Conservation (phyloP, 2,797 vertebrate genomes). For the Argyrosomus regius region DNA sequence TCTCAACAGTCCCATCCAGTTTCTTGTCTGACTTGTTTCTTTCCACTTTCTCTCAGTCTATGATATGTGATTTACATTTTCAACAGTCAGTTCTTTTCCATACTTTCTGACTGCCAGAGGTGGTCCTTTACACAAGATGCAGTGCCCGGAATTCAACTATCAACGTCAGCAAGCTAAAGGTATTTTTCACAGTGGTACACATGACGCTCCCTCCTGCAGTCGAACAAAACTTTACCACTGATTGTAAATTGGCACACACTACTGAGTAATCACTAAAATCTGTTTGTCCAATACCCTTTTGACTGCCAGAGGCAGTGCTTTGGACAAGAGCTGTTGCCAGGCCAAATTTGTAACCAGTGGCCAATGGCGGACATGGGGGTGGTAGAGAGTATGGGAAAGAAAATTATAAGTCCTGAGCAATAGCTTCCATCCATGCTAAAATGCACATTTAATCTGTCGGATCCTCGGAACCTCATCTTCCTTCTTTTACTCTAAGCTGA, state of each 20-base stretch:
- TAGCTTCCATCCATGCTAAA: background rate
- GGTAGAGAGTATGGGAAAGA: background rate
- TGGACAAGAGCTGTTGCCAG: background rate
- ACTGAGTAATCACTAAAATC: background rate
- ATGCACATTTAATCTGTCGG: too few relatives aligned
- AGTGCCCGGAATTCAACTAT: background rate
- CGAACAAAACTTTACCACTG: background rate
- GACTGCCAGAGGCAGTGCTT: background rate
- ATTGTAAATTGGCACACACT: constrained; percentile 4
- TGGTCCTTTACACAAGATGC: background rate
- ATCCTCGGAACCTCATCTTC: too few relatives aligned
- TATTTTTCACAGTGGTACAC: background rate
- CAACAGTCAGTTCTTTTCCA: background rate
- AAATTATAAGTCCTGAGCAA: background rate
- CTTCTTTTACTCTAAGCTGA: constrained; percentile 1
- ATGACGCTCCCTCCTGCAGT: background rate
- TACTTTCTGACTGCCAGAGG: background rate
- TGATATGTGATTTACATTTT: background rate
- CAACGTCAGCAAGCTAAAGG: background rate
- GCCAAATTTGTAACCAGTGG: background rate
- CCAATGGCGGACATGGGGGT: background rate
- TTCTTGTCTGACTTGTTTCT: constrained; percentile 4
- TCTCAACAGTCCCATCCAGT: background rate
- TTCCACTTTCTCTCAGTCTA: background rate
- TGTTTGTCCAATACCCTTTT: background rate